Percentiles rank a stretch among this genome's conserved stretches.
These are phyloP conservation scores for Hydrolagus colliei DNA, from an alignment of 2,797 vertebrate species.

Conservation along the genomic window DNA sequence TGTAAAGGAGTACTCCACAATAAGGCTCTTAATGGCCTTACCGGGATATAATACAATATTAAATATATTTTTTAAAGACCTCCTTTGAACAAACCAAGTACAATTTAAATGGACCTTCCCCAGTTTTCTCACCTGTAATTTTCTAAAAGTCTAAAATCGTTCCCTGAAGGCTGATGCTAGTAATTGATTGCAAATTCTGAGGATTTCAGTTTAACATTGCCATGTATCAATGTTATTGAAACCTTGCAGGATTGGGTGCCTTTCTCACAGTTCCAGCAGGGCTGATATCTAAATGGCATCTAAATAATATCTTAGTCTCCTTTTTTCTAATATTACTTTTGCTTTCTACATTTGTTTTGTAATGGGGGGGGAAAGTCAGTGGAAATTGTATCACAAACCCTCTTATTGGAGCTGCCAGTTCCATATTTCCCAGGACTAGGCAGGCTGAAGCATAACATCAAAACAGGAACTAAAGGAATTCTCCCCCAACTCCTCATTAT, in stretches of 20 bases:
- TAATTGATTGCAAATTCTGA: constrained; percentile 22
- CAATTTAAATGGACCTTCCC: constrained; percentile 30
- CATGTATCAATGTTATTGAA: constrained; percentile 2
- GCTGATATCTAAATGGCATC: neutral
- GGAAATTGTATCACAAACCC: too few relatives aligned
- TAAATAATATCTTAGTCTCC: too few relatives aligned
- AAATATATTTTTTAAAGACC: neutral
- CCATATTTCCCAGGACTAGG: too few relatives aligned
- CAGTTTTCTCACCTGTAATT: constrained; percentile 27
- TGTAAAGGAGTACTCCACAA: constrained; percentile 30
- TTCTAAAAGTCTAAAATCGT: constrained; percentile 21
- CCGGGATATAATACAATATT: neutral
- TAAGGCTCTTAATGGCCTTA: constrained; percentile 16
- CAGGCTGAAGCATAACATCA: too few relatives aligned
- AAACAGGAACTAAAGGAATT: too few relatives aligned
- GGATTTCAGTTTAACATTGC: constrained; percentile 24
- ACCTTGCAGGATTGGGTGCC: neutral
- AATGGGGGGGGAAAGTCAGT: too few relatives aligned
- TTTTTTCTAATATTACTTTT: too few relatives aligned
- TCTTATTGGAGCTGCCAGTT: too few relatives aligned
- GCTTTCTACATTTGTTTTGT: too few relatives aligned
- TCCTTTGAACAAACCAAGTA: constrained; percentile 19
- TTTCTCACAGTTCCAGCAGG: neutral
- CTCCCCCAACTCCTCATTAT: too few relatives aligned
- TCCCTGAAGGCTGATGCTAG: constrained; percentile 5